Evolutionary conservation across 2,113 vertebrate species (phyloP).

Genomic region (Clarias magur): DNA sequence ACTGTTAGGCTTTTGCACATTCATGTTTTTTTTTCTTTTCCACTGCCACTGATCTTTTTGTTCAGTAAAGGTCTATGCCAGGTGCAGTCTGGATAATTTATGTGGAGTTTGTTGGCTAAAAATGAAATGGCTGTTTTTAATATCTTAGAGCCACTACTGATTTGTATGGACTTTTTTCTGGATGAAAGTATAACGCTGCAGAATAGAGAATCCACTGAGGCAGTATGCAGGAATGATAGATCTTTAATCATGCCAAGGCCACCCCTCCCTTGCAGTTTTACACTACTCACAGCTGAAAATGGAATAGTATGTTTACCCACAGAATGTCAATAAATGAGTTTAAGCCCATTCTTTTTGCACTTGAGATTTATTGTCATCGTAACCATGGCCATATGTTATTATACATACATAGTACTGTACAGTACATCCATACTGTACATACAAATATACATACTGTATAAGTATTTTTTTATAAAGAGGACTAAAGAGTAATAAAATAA

Average conservation of each 20-base stretch:
- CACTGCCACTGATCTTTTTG: background rate
- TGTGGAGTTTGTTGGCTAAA: background rate
- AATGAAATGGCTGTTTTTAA: background rate
- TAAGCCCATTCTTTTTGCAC: background rate
- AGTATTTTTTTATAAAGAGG: no score
- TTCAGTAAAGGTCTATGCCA: background rate
- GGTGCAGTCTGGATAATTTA: background rate
- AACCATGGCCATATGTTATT: background rate
- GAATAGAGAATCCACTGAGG: slow-evolving; percentile 32
- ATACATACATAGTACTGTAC: background rate
- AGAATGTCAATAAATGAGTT: background rate
- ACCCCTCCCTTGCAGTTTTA: slow-evolving; percentile 7
- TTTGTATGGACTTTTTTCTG: slow-evolving; percentile 12
- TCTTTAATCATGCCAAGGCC: slow-evolving; percentile 32
- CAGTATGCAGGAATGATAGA: slow-evolving; percentile 17
- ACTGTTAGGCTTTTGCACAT: background rate
- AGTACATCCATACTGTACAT: no score
- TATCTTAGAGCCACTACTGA: background rate
- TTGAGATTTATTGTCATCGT: background rate
- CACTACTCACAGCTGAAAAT: slow-evolving; percentile 13
- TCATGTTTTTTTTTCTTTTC: background rate
- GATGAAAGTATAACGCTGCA: slow-evolving; percentile 14
- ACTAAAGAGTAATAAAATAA: no score
- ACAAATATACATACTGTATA: no score
- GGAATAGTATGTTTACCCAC: background rate